A percentile compares a stretch with the other conserved stretches of the same genome.
These are phyloP conservation scores for Augiades crinisus DNA, from an alignment of 2,888 invertebrate genomes.

Conservation along the genomic window DNA sequence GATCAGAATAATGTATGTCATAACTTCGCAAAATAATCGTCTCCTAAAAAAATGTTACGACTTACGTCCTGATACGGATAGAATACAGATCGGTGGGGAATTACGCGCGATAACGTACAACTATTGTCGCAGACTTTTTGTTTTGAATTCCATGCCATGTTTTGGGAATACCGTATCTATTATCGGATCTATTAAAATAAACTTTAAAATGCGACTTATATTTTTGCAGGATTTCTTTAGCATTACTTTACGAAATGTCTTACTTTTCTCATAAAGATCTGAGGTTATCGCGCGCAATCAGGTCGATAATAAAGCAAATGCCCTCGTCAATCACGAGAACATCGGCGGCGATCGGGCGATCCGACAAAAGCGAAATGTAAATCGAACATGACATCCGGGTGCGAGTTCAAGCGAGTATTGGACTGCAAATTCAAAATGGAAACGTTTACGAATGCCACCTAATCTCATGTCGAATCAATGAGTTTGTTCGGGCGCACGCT, in stretches of 20 bases:
- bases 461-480: constrained; percentile 71
- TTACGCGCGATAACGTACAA: constrained; percentile 47
- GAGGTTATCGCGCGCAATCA: constrained; percentile 26
- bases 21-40: constrained; percentile 22
- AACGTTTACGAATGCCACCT: constrained; percentile 65
- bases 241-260: not conserved
- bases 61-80: constrained; percentile 39
- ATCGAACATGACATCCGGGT: constrained; percentile 75
- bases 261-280: not conserved
- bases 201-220: too few relatives aligned
- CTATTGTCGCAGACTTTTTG: constrained; percentile 49
- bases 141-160: constrained; percentile 41
- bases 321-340: constrained; percentile 52
- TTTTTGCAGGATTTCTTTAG: too few relatives aligned
- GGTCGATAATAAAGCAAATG: constrained; percentile 10
- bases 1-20: constrained; percentile 1
- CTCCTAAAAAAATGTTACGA: constrained; percentile 31
- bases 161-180: constrained; percentile 35
- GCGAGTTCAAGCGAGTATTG: constrained; percentile 67
- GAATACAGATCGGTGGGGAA: constrained; percentile 68
- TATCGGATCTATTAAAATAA: not conserved
- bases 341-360: constrained; percentile 31
- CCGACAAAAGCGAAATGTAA: constrained; percentile 60
- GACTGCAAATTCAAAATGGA: constrained; percentile 65
- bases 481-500: constrained; percentile 60